phyloP scores from a whole-genome alignment of 2,797 vertebrate genomes.

The Fringilla coelebs region DNA sequence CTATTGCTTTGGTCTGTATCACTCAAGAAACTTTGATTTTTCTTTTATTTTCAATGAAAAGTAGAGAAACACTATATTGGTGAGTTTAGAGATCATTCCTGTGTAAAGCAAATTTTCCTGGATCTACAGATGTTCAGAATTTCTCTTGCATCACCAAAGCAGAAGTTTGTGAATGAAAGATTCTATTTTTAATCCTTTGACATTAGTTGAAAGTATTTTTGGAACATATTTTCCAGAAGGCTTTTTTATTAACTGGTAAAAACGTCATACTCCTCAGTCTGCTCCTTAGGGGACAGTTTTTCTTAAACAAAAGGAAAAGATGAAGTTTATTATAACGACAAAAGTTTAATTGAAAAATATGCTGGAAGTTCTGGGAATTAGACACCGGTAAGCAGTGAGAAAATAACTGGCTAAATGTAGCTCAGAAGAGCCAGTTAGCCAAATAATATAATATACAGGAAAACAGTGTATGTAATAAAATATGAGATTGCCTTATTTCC shows the following conservation, averaged over 20 bases:
- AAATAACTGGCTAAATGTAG: slow-evolving; percentile 17
- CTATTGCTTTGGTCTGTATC: background rate
- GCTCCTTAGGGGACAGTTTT: background rate
- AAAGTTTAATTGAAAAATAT: slow-evolving; percentile 44
- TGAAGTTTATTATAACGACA: background rate
- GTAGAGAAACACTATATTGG: background rate
- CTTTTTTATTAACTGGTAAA: background rate
- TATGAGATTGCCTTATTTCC: background rate
- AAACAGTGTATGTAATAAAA: background rate
- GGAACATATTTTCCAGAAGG: background rate
- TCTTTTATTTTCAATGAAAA: background rate
- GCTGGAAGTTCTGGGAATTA: background rate
- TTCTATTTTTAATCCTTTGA: background rate
- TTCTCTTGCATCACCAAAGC: background rate
- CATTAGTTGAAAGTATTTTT: background rate
- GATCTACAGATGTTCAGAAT: background rate
- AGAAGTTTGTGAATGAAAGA: background rate
- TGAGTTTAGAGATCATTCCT: background rate
- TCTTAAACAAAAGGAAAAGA: background rate
- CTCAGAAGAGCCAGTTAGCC: background rate
- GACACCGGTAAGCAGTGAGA: background rate
- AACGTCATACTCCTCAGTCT: background rate
- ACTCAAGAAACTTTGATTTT: background rate
- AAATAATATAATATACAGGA: background rate
- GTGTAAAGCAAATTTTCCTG: background rate